Evolutionary conservation across 2,797 vertebrate genomes (phyloP).

Genomic region (Lepilemur septentrionalis): DNA sequence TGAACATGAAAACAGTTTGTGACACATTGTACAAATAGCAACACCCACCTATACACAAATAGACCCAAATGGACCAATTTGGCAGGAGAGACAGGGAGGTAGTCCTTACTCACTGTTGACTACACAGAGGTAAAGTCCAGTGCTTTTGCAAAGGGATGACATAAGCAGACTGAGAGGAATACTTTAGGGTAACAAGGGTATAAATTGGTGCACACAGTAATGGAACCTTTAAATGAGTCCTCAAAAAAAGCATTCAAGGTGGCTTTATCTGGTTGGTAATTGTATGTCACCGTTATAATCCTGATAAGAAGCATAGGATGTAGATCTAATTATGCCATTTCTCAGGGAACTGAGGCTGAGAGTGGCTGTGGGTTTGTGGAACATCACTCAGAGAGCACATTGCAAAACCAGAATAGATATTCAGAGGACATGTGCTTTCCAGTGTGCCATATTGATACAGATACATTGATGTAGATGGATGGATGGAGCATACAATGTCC

Average conservation of each 20-base stretch:
- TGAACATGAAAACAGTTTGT: background rate
- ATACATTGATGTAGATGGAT: background rate
- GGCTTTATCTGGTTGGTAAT: background rate
- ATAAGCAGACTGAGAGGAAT: background rate
- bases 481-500: background rate
- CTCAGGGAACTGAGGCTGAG: background rate
- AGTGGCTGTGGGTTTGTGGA: background rate
- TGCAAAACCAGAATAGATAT: background rate
- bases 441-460: background rate
- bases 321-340: conserved; percentile 18
- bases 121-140: background rate
- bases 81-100: background rate
- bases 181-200: background rate
- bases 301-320: background rate
- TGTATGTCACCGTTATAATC: background rate
- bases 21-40: background rate
- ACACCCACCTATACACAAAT: background rate
- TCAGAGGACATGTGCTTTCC: background rate
- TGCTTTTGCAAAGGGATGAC: background rate
- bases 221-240: background rate
- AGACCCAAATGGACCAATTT: background rate
- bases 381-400: background rate
- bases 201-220: background rate
- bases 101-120: background rate
- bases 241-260: background rate